Conservation (phyloP, 1,140 invertebrate species). For the Latrodectus geometricus region DNA sequence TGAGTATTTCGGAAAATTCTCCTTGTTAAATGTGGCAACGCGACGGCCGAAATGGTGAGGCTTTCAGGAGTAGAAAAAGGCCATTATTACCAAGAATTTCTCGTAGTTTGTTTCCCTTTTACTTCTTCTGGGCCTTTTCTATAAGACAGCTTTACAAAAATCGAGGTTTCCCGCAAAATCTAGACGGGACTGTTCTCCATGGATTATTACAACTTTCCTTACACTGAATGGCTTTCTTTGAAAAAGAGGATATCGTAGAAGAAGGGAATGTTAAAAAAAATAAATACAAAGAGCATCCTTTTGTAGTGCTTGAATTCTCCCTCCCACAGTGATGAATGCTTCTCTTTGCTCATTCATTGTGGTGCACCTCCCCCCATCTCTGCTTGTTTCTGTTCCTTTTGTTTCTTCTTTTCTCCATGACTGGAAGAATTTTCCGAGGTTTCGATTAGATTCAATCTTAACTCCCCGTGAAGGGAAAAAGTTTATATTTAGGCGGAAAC, state of each 20-base stretch:
- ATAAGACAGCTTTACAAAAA: neutral
- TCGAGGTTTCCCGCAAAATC: neutral
- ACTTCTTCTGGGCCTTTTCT: neutral
- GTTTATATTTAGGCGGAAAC: neutral
- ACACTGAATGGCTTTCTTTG: slow-evolving; percentile 13
- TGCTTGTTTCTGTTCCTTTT: slow-evolving; percentile 5
- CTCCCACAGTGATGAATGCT: slow-evolving; percentile 34
- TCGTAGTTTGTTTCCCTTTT: neutral
- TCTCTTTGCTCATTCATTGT: slow-evolving; percentile 24
- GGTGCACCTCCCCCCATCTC: slow-evolving; percentile 7
- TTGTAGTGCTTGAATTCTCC: slow-evolving; percentile 11
- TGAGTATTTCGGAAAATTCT: neutral
- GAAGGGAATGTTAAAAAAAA: neutral
- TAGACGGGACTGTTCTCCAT: neutral
- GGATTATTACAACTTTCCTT: neutral
- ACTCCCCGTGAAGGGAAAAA: neutral
- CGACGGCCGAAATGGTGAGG: neutral
- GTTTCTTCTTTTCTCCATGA: neutral
- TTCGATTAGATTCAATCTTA: neutral
- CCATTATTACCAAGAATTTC: neutral
- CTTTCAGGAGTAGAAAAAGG: neutral
- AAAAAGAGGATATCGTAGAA: neutral
- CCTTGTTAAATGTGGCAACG: neutral
- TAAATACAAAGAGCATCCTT: slow-evolving; percentile 1
- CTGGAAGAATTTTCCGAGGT: neutral